Evolutionary conservation across 2,888 invertebrate genomes (phyloP).

Genomic region (Melieria omissa): DNA sequence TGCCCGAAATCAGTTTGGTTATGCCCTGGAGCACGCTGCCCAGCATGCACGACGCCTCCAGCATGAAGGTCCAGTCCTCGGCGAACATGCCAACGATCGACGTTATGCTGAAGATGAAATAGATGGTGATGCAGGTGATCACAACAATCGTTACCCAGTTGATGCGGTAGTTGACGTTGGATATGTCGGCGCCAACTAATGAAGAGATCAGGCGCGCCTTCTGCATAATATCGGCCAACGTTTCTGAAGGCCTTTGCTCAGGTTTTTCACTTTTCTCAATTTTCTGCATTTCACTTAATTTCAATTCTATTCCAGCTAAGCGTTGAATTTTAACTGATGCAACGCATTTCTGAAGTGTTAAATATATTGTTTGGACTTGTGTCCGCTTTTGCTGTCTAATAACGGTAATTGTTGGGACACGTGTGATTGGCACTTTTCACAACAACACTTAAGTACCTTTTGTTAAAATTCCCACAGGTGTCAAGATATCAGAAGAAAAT

Average conservation of each 20-base stretch:
- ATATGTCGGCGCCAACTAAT: constrained; percentile 44
- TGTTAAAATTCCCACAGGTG: too few species aligned
- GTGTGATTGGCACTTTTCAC: too few species aligned
- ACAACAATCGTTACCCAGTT: constrained; percentile 36
- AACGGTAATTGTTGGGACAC: too few species aligned
- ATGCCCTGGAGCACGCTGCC: constrained; percentile 48
- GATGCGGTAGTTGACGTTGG: constrained; percentile 43
- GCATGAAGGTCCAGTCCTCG: constrained; percentile 43
- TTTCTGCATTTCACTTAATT: too few species aligned
- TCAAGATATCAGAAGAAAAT: too few species aligned
- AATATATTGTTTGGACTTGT: too few species aligned
- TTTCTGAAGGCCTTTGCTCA: constrained; percentile 23
- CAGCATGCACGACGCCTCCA: constrained; percentile 46
- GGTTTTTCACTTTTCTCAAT: too few species aligned
- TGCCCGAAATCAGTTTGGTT: constrained; percentile 42
- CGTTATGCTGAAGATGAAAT: constrained; percentile 38
- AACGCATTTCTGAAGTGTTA: too few species aligned
- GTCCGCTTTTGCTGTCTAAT: too few species aligned
- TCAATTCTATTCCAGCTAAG: too few species aligned
- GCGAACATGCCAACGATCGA: constrained; percentile 41
- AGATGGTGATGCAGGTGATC: constrained; percentile 30
- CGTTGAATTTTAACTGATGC: too few species aligned
- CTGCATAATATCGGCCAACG: constrained; percentile 36
- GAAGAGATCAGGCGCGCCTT: constrained; percentile 35
- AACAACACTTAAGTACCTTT: too few species aligned